Percentiles rank a stretch among this genome's conserved stretches.
These are phyloP conservation scores for Lithosia quadra DNA, from an alignment of 2,888 invertebrate genomes.

Conservation along the genomic window DNA sequence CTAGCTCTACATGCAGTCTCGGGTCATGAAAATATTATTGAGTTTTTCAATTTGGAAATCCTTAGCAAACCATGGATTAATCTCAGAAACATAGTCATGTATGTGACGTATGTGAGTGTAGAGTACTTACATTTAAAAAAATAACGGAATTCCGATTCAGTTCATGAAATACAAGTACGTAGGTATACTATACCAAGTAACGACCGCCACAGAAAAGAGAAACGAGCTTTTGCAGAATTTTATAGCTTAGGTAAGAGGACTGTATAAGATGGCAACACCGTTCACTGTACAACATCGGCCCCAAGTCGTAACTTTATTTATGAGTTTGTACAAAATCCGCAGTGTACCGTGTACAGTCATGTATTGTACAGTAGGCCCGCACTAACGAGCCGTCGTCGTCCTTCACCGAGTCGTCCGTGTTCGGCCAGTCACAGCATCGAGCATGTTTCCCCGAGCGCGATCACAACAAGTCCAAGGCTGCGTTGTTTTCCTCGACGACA, in stretches of 20 bases:
- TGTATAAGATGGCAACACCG: neutral
- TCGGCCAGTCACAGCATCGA: neutral
- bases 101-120: neutral
- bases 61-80: neutral
- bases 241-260: neutral
- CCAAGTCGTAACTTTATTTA: neutral
- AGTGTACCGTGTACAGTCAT: too few species aligned
- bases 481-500: slow-evolving; percentile 12
- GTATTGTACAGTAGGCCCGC: neutral
- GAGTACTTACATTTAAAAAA: neutral
- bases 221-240: neutral
- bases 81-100: neutral
- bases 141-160: neutral
- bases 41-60: too few species aligned
- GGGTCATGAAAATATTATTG: too few species aligned
- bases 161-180: neutral
- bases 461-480: slow-evolving; percentile 25
- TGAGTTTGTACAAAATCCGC: neutral
- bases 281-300: neutral
- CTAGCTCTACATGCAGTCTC: neutral
- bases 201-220: neutral
- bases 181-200: neutral
- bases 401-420: slow-evolving; percentile 3
- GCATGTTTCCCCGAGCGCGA: neutral
- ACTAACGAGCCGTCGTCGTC: neutral